These are phyloP conservation scores for Poecilobothrus nobilitatus DNA, from an alignment of 2,888 invertebrate genomes.

Conservation along the genomic window DNA sequence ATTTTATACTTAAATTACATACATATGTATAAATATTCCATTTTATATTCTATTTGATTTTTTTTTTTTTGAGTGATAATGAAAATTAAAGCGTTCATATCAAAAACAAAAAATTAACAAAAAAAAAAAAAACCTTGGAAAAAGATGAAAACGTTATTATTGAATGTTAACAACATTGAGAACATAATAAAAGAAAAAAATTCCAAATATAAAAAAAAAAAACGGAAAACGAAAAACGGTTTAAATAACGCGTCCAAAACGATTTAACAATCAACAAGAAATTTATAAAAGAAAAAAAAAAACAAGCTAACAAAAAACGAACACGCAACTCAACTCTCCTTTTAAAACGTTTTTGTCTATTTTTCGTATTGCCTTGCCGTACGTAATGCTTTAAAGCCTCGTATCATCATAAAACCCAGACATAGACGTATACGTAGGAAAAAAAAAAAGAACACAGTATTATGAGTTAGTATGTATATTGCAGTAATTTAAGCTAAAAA, in stretches of 20 bases:
- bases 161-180: conserved; percentile 1
- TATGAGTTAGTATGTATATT: too few species aligned
- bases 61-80: background rate
- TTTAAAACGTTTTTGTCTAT: too few species aligned
- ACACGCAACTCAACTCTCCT: background rate
- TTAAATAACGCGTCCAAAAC: conserved; percentile 1
- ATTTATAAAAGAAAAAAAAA: background rate
- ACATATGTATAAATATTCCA: background rate
- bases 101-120: too few species aligned
- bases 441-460: too few species aligned
- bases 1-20: too few species aligned
- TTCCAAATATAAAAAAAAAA: background rate
- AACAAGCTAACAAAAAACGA: background rate
- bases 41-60: background rate
- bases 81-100: background rate
- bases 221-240: background rate
- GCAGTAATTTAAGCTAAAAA: background rate
- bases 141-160: conserved; percentile 6
- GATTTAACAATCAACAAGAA: conserved; percentile 3
- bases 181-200: background rate
- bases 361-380: too few species aligned
- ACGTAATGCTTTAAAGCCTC: too few species aligned
- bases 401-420: too few species aligned
- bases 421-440: too few species aligned
- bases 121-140: background rate